Base-by-base conservation (phyloP, 2,113 vertebrate species). In the Cynopterus brachyotis region DNA sequence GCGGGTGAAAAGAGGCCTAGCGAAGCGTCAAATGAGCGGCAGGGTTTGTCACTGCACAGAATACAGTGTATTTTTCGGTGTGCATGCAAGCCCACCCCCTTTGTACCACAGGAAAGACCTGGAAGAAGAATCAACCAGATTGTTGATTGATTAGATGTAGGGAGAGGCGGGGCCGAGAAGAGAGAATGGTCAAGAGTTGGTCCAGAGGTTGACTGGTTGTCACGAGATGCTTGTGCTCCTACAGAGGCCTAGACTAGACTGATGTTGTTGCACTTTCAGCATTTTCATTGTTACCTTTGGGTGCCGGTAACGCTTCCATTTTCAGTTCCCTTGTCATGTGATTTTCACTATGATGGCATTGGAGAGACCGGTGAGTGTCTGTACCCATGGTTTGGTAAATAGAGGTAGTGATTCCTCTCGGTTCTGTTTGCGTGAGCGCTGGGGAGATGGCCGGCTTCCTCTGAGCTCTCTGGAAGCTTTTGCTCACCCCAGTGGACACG, bases 311-410 rank as follows among this genome's bases (percentile, higher is more conserved):
- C 81, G 67, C 64, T 91, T 92, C n/a, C 80, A 0, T 88, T 96
- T 88, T 92, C 91, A 69, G 85, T 98, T 97, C 94, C 94, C 76
- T 57, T 32, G 3, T 93, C 88, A 84, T 88, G 67, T 67, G 84
- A 88, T 81, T 73, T 94, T 97, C 73, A n/a, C 87, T 86, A 64
- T 92, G 89, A 86, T 4, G 19, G 59, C 67, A 73, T 84, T 67
- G 55, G 60, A 76, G 60, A 76, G 66, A 57, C 55, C 55, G 47
- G 76, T 0, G 2, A 70, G 37, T 17, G 11, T 22, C 3, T 10
- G 12, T 22, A 30, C 73, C 70, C 78, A 59, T 0, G 47, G 47
- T 57, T 83, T 53, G 60, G 6, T 57, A 67, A 72, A 91, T 60
- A 89, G 91, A 66, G 92, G 97, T 95, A 89, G 57, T 53, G 87